Conservation (phyloP, 2,888 invertebrate species). For the Leucophora obtusa region DNA sequence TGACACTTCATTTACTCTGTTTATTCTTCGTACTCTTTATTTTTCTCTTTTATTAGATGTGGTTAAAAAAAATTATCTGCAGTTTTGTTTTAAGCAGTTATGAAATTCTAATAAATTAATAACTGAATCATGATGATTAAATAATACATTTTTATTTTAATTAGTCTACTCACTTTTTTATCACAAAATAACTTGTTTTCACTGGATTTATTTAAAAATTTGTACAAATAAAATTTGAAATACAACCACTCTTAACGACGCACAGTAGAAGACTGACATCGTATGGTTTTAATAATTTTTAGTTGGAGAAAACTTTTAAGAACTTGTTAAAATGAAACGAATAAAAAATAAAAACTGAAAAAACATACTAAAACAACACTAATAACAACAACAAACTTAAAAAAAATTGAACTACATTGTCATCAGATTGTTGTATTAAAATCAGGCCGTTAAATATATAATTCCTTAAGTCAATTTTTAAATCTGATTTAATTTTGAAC, state of each 20-base stretch:
- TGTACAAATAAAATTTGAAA: neutral
- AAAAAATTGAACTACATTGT: neutral
- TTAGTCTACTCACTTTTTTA: constrained; percentile 47
- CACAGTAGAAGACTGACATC: constrained; percentile 51
- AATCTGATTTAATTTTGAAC: too few species aligned
- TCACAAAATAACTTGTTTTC: constrained; percentile 9
- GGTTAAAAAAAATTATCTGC: neutral
- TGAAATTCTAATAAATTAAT: neutral
- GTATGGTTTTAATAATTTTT: constrained; percentile 24
- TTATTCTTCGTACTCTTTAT: neutral
- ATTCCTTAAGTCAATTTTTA: too few species aligned
- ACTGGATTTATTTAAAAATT: constrained; percentile 4
- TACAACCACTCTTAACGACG: constrained; percentile 53
- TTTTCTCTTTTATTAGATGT: neutral
- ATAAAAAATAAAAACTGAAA: constrained; percentile 40
- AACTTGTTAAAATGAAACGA: constrained; percentile 35
- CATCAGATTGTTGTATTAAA: too few species aligned
- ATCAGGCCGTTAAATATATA: too few species aligned
- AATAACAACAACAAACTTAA: constrained; percentile 20
- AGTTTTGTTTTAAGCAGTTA: neutral
- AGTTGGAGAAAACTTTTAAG: constrained; percentile 46
- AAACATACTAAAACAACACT: constrained; percentile 9
- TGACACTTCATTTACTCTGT: too few species aligned
- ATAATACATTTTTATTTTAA: neutral
- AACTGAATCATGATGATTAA: neutral